These are phyloP conservation scores for Callorhinus ursinus DNA, from an alignment of 2,113 vertebrate species.

Conservation along the genomic window DNA sequence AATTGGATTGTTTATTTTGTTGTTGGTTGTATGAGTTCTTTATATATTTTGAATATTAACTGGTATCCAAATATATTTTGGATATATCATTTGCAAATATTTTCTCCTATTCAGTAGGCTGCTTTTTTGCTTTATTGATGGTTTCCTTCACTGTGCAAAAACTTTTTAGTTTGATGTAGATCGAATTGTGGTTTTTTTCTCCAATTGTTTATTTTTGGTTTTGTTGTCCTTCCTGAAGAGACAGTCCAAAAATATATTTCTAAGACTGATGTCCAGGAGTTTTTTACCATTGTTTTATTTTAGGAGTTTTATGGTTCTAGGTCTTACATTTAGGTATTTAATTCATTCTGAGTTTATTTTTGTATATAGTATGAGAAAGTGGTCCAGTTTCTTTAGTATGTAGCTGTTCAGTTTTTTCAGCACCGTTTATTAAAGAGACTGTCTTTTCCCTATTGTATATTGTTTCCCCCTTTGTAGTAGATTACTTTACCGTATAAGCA, in stretches of 20 bases:
- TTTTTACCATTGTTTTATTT: not conserved
- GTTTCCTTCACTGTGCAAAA: not conserved
- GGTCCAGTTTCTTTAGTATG: not conserved
- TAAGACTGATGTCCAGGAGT: not conserved
- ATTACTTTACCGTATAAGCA: not conserved
- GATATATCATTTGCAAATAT: not conserved
- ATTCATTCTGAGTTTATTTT: not conserved
- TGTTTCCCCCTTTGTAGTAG: not conserved
- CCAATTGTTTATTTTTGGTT: not conserved
- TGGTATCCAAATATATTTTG: not conserved
- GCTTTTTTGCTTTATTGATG: not conserved
- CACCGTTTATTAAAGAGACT: not conserved
- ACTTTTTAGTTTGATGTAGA: not conserved
- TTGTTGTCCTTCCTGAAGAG: not conserved
- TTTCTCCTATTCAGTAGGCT: not conserved
- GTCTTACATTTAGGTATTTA: not conserved
- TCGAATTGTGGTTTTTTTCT: not conserved
- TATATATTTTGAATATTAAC: not conserved
- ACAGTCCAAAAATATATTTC: not conserved
- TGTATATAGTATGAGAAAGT: not conserved
- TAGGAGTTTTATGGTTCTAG: not conserved
- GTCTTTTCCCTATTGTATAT: not conserved
- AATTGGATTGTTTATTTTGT: not conserved
- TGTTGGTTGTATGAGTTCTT: not conserved
- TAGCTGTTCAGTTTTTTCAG: not conserved